phyloP scores from a whole-genome alignment of 2,888 invertebrate genomes.

The Aplocera efformata region DNA sequence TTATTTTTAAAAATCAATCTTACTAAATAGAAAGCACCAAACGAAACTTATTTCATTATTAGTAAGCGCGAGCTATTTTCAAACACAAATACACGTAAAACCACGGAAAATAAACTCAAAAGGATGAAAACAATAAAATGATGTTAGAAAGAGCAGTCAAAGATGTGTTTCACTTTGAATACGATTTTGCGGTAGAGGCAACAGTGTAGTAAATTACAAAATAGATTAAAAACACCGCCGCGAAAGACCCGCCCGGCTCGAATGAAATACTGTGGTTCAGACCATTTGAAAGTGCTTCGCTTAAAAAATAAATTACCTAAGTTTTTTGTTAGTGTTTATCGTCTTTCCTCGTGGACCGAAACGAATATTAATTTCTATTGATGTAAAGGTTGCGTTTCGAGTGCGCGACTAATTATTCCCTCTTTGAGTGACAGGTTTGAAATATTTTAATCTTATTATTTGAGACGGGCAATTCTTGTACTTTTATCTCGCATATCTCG shows the following conservation, averaged over 20 bases:
- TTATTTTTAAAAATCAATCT: too few relatives aligned
- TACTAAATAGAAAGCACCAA: too few relatives aligned
- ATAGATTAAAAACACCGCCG: conserved; percentile 36
- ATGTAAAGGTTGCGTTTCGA: conserved; percentile 4
- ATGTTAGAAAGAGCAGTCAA: too few relatives aligned
- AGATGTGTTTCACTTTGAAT: not conserved
- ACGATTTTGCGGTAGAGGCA: not conserved
- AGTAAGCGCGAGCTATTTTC: too few relatives aligned
- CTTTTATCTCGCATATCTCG: too few relatives aligned
- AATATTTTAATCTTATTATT: too few relatives aligned
- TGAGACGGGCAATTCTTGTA: too few relatives aligned
- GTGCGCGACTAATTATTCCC: not conserved
- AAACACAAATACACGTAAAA: too few relatives aligned
- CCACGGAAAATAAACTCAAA: too few relatives aligned
- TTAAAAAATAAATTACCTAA: conserved; percentile 29
- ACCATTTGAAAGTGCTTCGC: conserved; percentile 19
- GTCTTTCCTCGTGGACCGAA: conserved; percentile 12
- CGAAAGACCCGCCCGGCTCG: conserved; percentile 23
- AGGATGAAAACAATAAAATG: too few relatives aligned
- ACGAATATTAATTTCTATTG: conserved; percentile 24
- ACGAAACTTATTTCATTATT: too few relatives aligned
- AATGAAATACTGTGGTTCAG: conserved; percentile 40
- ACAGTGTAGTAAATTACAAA: conserved; percentile 23
- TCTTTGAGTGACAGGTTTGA: too few relatives aligned
- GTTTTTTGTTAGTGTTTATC: conserved; percentile 22